Conservation (phyloP, 2,113 vertebrate genomes). For the Mirounga angustirostris region DNA sequence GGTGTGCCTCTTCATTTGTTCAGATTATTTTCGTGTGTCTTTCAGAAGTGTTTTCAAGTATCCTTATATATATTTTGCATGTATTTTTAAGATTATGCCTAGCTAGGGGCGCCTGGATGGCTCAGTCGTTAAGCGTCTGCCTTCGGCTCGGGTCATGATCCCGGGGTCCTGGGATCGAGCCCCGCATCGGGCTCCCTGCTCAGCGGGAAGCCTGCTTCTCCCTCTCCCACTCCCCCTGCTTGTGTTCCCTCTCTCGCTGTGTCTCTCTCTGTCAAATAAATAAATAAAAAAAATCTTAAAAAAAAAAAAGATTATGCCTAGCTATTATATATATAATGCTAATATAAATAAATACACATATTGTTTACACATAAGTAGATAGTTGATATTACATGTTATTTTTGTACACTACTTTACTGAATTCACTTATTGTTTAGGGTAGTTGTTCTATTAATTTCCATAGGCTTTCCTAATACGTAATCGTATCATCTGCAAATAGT, state of each 20-base stretch:
- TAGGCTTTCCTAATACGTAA: neutral
- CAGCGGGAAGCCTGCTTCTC: no score
- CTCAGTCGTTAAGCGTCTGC: no score
- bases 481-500: neutral
- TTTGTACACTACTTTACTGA: neutral
- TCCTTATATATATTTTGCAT: neutral
- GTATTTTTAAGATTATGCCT: neutral
- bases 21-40: neutral
- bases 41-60: slow-evolving; percentile 28
- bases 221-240: no score
- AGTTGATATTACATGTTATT: neutral
- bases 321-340: neutral
- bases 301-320: neutral
- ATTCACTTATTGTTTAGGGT: neutral
- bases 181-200: no score
- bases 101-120: neutral
- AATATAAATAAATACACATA: neutral
- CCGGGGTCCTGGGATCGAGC: no score
- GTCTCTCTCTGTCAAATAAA: no score
- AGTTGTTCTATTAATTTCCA: neutral
- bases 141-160: no score
- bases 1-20: slow-evolving; percentile 39
- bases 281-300: no score
- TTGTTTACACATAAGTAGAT: neutral
- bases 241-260: no score